Percentiles rank a stretch among this genome's conserved stretches.
Conservation (phyloP, 1,140 invertebrate genomes). For the Drosophila dunni region DNA sequence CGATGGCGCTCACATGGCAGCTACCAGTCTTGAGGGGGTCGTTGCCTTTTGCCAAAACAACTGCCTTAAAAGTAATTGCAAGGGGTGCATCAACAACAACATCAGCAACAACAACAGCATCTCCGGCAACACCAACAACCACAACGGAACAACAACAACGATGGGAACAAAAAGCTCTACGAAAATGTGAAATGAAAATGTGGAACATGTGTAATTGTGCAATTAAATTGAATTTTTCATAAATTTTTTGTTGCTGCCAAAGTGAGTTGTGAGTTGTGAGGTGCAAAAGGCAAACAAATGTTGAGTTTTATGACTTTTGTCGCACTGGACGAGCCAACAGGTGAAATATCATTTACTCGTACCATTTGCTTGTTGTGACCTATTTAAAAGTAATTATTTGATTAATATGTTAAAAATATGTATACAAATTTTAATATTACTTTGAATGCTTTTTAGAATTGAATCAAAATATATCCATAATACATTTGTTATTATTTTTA, state of each 20-base stretch:
- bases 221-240: slow-evolving; percentile 85
- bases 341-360: slow-evolving; percentile 62
- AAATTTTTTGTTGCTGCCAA: slow-evolving; percentile 61
- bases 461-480: no score
- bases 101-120: slow-evolving; percentile 6
- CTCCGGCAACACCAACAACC: slow-evolving; percentile 15
- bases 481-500: no score
- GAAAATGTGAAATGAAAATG: slow-evolving; percentile 55
- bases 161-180: slow-evolving; percentile 14
- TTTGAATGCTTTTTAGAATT: no score
- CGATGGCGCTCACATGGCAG: slow-evolving; percentile 60
- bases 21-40: slow-evolving; percentile 70
- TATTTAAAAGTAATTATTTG: no score
- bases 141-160: slow-evolving; percentile 25
- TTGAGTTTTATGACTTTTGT: slow-evolving; percentile 23
- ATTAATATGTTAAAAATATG: no score
- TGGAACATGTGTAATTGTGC: slow-evolving; percentile 84
- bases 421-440: no score
- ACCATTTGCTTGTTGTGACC: neutral
- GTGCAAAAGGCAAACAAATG: slow-evolving; percentile 45
- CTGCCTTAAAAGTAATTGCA: slow-evolving; percentile 79
- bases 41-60: slow-evolving; percentile 55
- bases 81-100: slow-evolving; percentile 70
- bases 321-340: slow-evolving; percentile 39
- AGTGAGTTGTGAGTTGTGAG: slow-evolving; percentile 32